These are phyloP conservation scores for Apocheima hispidaria DNA, from an alignment of 2,888 invertebrate species.

Conservation along the genomic window DNA sequence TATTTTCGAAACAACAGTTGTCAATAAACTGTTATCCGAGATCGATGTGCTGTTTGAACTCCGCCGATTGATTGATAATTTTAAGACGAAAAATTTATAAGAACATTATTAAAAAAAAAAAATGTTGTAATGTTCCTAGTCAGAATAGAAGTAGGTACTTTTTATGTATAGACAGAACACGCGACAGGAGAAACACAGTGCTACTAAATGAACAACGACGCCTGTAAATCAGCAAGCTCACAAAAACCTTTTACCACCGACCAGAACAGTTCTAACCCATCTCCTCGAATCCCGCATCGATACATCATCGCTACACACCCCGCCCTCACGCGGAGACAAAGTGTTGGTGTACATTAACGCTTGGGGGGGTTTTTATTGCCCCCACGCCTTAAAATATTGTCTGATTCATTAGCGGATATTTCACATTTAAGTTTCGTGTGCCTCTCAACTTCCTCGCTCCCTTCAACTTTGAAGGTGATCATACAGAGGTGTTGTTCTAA, in stretches of 20 bases:
- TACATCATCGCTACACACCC: conserved; percentile 76
- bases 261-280: conserved; percentile 16
- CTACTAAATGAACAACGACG: neutral
- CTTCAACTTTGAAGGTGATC: conserved; percentile 70
- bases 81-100: no score
- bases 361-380: conserved; percentile 82
- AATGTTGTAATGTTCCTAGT: no score
- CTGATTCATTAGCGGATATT: conserved; percentile 86
- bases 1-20: no score
- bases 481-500: conserved; percentile 69
- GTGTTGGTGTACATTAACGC: conserved; percentile 82
- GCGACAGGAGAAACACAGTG: neutral
- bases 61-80: no score
- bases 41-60: no score
- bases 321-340: conserved; percentile 79
- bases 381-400: conserved; percentile 85
- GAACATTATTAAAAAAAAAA: no score
- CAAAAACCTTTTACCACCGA: conserved; percentile 1
- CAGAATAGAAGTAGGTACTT: no score
- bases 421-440: conserved; percentile 84
- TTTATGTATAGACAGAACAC: no score
- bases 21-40: no score
- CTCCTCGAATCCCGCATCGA: conserved; percentile 68
- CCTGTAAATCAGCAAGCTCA: neutral
- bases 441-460: conserved; percentile 62